phyloP scores from a whole-genome alignment of 2,888 invertebrate genomes.

The Stenotaenia linearis region DNA sequence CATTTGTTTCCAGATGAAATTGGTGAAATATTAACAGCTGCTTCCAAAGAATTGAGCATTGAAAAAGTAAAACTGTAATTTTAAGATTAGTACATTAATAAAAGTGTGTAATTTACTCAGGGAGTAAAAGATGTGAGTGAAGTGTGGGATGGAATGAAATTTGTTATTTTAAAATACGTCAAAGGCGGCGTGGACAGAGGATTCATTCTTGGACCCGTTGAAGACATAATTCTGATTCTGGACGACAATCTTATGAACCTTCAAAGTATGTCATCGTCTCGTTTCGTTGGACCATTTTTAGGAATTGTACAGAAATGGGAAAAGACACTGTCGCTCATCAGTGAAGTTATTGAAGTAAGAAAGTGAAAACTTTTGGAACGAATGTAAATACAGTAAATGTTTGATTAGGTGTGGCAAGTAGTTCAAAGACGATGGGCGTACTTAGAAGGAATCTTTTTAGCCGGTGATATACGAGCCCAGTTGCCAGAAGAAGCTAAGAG shows the following conservation, averaged over 20 bases:
- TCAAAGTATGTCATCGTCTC: slow-evolving; percentile 66
- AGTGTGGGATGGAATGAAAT: slow-evolving; percentile 50
- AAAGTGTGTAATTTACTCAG: background rate
- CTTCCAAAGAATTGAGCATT: slow-evolving; percentile 83
- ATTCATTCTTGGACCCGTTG: slow-evolving; percentile 69
- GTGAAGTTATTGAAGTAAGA: slow-evolving; percentile 70
- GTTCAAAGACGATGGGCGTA: slow-evolving; percentile 88
- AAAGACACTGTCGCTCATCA: slow-evolving; percentile 66
- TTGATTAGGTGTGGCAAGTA: slow-evolving; percentile 60
- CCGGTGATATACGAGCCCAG: slow-evolving; percentile 78
- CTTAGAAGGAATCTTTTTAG: slow-evolving; percentile 84
- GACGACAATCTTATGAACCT: slow-evolving; percentile 87
- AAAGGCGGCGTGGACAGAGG: slow-evolving; percentile 70
- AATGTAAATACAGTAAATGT: no score
- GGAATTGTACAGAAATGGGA: slow-evolving; percentile 80
- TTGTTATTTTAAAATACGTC: slow-evolving; percentile 49
- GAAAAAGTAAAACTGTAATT: slow-evolving; percentile 60
- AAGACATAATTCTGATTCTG: slow-evolving; percentile 71
- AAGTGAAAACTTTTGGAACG: background rate
- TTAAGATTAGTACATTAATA: background rate
- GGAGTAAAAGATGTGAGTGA: slow-evolving; percentile 77
- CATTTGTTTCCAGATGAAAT: slow-evolving; percentile 74
- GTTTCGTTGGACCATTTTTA: slow-evolving; percentile 84
- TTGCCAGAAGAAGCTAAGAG: slow-evolving; percentile 83
- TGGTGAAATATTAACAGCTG: slow-evolving; percentile 77